Percentiles rank a stretch among this genome's conserved stretches.
These are phyloP conservation scores for Buceros bicornis DNA, from an alignment of 2,797 vertebrate species.

Conservation along the genomic window DNA sequence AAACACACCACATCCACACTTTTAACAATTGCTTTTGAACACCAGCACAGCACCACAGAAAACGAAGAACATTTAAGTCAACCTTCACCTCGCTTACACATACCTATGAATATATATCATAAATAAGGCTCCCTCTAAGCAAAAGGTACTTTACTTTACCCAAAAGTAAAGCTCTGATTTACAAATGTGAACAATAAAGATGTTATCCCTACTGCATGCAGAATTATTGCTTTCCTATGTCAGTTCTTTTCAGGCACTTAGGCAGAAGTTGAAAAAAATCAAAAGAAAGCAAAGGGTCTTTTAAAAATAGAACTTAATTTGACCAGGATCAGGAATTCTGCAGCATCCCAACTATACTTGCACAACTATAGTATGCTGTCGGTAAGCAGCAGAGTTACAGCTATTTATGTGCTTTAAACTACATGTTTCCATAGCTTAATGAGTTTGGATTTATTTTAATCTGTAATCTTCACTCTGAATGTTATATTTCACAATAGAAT, in stretches of 20 bases:
- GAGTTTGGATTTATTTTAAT: neutral
- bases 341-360: neutral
- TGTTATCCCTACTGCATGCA: neutral
- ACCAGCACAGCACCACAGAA: neutral
- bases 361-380: neutral
- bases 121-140: neutral
- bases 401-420: neutral
- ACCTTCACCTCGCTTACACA: neutral
- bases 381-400: neutral
- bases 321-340: neutral
- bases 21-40: neutral
- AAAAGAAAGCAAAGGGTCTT: neutral
- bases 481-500: neutral
- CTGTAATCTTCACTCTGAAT: neutral
- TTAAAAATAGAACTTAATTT: neutral
- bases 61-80: neutral
- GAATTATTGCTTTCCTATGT: neutral
- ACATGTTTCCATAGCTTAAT: neutral
- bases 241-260: neutral
- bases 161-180: neutral
- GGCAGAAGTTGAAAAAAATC: neutral
- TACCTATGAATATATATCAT: rapidly evolving
- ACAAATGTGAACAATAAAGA: neutral
- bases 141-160: neutral
- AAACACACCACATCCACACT: rapidly evolving